Evolutionary conservation across 92 coral and sea anemone genomes (phyloP), one percentile per base, ranked within the genome.

Genomic region (Actinernus sp.): DNA sequence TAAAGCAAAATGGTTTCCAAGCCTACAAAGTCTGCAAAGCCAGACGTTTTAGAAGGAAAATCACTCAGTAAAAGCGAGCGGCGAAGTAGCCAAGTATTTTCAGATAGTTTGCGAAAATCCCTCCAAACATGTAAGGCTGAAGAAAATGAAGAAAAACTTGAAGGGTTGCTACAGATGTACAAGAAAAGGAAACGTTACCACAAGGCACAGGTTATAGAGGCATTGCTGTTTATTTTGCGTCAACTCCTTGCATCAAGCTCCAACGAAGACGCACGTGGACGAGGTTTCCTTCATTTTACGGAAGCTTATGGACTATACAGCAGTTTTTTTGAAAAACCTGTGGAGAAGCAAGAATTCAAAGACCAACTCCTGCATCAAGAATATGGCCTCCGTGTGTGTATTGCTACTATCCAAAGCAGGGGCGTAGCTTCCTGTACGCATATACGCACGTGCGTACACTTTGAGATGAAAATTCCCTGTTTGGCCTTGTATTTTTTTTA

Each of bases 131-230:
- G 87, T 63, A 37, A 6, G 12, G 81, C 55, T 25, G 4, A 44
- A 1, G 68, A 81, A 5, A 81, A 81, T 34, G 87, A 81, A 72
- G 87, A 71, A 44, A 71, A 71, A 45, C 74, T 81, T 13, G 43
- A 28, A 13, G 81, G 87, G 3, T 81, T 81, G 34, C 20, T 81
- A 2, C 5, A n/a, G 4, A 4, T 38, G 30, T 81, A 70, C 68
- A 39, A 14, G 21, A 79, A 51, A 70, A 49, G 36, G 31, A 81
- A 72, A 64, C 12, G 36, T 46, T 11, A 46, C 28, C 63, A 27
- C 45, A 81, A 71, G 55, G 34, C 55, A 3, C 54, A 31, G 20
- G 69, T 81, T n/a, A 2, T 81, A 63, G 65, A 54, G 30, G 88
- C 81, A 57, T 59, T 71, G 26, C 57, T 72, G 48, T 81, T 45